These are phyloP conservation scores for Eutrigla gurnardus DNA, from an alignment of 2,797 vertebrate genomes.

Conservation along the genomic window DNA sequence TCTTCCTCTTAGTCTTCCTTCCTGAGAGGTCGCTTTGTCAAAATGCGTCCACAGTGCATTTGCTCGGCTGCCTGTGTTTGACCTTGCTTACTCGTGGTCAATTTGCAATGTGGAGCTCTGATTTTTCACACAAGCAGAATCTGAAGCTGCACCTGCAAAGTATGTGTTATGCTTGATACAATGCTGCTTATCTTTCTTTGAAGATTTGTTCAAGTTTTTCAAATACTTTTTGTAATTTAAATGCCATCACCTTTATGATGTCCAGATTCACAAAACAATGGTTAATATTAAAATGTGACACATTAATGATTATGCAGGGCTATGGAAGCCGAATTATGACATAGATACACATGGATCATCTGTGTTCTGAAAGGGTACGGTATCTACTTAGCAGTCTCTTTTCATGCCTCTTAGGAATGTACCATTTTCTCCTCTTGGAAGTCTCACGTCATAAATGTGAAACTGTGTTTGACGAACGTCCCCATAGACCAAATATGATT, in stretches of 20 bases:
- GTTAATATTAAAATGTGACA: slow-evolving; percentile 4
- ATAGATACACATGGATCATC: slow-evolving; percentile 40
- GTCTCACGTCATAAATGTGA: neutral
- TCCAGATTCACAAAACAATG: slow-evolving; percentile 9
- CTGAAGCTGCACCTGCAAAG: slow-evolving; percentile 38
- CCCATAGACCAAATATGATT: slow-evolving; percentile 1
- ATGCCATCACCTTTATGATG: neutral
- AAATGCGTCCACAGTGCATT: slow-evolving; percentile 44
- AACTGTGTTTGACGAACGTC: slow-evolving; percentile 5
- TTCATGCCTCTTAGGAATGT: neutral
- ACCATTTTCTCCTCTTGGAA: slow-evolving; percentile 2
- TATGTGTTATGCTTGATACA: slow-evolving; percentile 28
- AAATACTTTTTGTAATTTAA: slow-evolving; percentile 20
- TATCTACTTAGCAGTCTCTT: neutral
- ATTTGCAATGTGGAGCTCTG: slow-evolving; percentile 33
- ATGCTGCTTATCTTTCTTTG: slow-evolving; percentile 38
- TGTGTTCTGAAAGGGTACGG: slow-evolving; percentile 18
- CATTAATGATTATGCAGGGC: neutral
- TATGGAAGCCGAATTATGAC: neutral
- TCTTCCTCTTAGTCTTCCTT: slow-evolving; percentile 40
- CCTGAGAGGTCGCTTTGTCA: slow-evolving; percentile 34
- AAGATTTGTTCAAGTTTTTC: slow-evolving; percentile 31
- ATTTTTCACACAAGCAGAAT: slow-evolving; percentile 53
- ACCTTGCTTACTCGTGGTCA: slow-evolving; percentile 17
- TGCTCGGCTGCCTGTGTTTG: slow-evolving; percentile 44